Base-by-base conservation (phyloP, 2,797 vertebrate genomes). In the Brotula barbata region DNA sequence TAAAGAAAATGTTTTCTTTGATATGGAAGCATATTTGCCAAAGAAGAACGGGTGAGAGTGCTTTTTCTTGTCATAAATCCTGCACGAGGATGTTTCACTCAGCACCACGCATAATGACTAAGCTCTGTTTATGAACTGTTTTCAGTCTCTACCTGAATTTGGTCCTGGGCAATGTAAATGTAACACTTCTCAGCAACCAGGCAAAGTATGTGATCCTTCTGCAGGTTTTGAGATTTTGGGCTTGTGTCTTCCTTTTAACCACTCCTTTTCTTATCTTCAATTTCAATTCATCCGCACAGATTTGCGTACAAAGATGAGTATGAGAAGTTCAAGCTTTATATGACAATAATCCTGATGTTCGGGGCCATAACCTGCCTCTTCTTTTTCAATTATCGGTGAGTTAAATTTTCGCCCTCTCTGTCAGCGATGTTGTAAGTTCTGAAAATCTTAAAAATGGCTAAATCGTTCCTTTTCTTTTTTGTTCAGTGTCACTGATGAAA, bases 281-380 rank as follows among this genome's bases (percentile, higher is more conserved):
- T 3, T 31, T 40, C 12, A 25, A 1, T 58, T 59, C 19, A 7
- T 60, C 52, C 1, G 0, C 16, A 25, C 61, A 99, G 97, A 81
- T 99, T 99, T 49, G 95, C 96, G 28, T 99, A 99, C 89, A 99
- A 99, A 91, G 96, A 99, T 0, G 97, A 99, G 73, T 99, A 99
- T 54, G 97, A 99, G 87, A 99, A 98, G 85, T 99, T 99, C 86
- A 99, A 99, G 83, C 94, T 99, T 74, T 97, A 92, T 78, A 92
- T 99, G 93, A 99, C 96, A 0, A 98, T 98, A 82, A 97, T 99
- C 82, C 89, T 98, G 75, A 91, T 99, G 84, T 92, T 98, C 0
- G 97, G 96, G 55, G 96, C 97, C 0, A 91, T 98, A 10, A 89
- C 95, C 1, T 97, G 95, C 86, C 93, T 95, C 47, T 98, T 98